These are phyloP conservation scores for Ophion ellenae DNA, from an alignment of 2,888 invertebrate species.

Conservation along the genomic window DNA sequence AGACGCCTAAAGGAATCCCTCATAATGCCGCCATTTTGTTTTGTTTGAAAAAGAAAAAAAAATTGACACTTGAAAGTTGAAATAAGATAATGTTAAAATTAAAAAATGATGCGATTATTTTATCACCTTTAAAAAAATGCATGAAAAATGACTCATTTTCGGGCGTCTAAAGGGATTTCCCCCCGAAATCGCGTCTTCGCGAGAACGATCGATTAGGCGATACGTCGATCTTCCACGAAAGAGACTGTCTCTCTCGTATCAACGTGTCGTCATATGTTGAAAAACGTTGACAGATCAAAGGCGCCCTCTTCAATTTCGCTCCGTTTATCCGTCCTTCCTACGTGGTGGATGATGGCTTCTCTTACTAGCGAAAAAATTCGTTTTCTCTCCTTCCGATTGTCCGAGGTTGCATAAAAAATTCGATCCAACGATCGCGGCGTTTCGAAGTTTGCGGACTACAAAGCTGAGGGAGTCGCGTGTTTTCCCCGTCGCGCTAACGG, in stretches of 20 bases:
- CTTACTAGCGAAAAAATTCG: background rate
- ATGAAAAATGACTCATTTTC: too few species aligned
- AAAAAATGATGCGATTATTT: too few species aligned
- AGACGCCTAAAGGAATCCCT: too few species aligned
- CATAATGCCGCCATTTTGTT: too few species aligned
- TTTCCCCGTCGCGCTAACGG: slow-evolving; percentile 32
- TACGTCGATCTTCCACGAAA: slow-evolving; percentile 54
- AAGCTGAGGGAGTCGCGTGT: slow-evolving; percentile 42
- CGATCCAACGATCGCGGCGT: slow-evolving; percentile 4
- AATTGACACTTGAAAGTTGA: too few species aligned
- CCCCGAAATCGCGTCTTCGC: too few species aligned
- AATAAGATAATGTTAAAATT: too few species aligned
- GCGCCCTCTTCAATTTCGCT: background rate
- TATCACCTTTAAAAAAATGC: too few species aligned
- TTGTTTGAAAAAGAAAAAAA: too few species aligned
- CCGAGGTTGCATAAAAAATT: background rate
- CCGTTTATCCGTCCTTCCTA: background rate
- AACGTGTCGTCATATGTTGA: slow-evolving; percentile 42
- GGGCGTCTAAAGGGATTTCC: too few species aligned
- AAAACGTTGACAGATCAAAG: slow-evolving; percentile 49
- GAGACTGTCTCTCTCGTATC: slow-evolving; percentile 9
- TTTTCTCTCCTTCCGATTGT: background rate
- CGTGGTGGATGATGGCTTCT: background rate
- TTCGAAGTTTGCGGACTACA: slow-evolving; percentile 11
- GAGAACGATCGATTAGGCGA: slow-evolving; percentile 48